These are phyloP conservation scores for Condylura cristata DNA, from an alignment of 2,113 vertebrate genomes.

Conservation along the genomic window DNA sequence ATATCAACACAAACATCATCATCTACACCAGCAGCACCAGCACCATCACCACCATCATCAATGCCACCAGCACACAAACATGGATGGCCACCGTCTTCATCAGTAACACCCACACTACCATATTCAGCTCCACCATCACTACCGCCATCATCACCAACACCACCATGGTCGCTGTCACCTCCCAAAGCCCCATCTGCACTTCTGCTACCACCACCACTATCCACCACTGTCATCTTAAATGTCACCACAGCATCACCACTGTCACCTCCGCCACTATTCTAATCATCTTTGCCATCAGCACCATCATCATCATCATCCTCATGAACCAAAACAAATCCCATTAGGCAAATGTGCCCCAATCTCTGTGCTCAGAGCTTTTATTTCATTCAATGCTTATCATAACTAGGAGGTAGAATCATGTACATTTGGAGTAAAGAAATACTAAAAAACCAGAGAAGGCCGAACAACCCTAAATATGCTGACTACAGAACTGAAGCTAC, in stretches of 20 bases:
- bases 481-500: too few species aligned
- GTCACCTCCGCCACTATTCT: fast-evolving
- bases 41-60: too few species aligned
- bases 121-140: neutral
- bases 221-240: neutral
- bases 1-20: neutral
- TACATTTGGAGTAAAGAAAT: too few species aligned
- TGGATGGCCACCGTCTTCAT: neutral
- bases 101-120: neutral
- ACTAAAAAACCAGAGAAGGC: too few species aligned
- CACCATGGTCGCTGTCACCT: fast-evolving
- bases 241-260: neutral
- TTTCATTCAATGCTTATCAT: neutral
- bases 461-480: too few species aligned
- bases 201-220: neutral
- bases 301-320: too few species aligned
- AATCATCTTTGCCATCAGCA: neutral
- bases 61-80: neutral
- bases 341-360: too few species aligned
- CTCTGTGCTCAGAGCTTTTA: neutral
- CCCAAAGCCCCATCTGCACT: neutral
- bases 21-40: neutral
- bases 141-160: neutral
- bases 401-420: neutral
- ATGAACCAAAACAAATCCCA: neutral